Evolutionary conservation across 2,113 vertebrate genomes (phyloP), one percentile per base, ranked within the genome.

Genomic region (Cyprinodon brontotheroides): DNA sequence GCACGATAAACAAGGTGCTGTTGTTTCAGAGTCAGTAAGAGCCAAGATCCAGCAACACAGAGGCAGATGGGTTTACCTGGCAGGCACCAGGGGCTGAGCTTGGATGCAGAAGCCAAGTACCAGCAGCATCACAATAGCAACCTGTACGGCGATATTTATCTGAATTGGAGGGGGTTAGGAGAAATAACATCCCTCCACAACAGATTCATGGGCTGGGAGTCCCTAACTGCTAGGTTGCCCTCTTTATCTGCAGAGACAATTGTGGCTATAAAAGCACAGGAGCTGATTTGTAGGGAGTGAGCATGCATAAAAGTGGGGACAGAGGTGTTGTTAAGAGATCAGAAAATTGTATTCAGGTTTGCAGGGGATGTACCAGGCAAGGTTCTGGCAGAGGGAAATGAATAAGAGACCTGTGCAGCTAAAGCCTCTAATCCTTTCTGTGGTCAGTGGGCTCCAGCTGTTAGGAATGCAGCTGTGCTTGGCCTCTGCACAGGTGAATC

Each of bases 1-100:
- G 92, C 90, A 90, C 86, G 87, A 92, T 92, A 92, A 93, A 93
- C 93, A 92, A 91, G 87, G 82, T 78, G 89, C 88, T 92, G 90
- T 83, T 89, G 88, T 87, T 88, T 89, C 84, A 90, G 50, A 57
- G 89, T 83, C 85, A 83, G 87, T 80, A 82, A 60, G 75, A 91
- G 86, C 80, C 86, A 83, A 83, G 86, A 29, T 43, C 69, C 76
- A 67, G 83, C 75, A 78, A 72, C 78, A 89, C 75, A 82, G 84
- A 86, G 81, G 87, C 87, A 89, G 86, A 85, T 66, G 68, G 81
- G 81, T 86, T 88, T 90, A 90, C 85, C 90, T 87, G 89, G 86
- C 89, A 84, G 90, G 86, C 87, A 86, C 71, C 73, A 76, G 68
- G 78, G 74, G 82, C 78, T 79, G 80, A 81, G 75, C 81, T 82